Conservation (phyloP, 2,113 vertebrate genomes). For the Pristiophorus japonicus region DNA sequence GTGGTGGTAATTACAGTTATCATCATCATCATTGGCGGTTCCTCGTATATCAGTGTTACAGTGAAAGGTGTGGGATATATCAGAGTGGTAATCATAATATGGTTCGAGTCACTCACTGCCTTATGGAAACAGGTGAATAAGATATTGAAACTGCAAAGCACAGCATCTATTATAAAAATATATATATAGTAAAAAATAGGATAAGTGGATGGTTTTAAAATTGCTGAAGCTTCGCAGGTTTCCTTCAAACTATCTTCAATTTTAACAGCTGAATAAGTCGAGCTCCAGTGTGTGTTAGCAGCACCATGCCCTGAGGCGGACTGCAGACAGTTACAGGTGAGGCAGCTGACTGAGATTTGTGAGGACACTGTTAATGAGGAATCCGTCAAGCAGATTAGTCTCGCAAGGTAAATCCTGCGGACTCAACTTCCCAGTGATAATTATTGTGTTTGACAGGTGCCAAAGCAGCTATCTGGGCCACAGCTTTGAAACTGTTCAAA, state of each 20-base stretch:
- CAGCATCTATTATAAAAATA: too few species aligned
- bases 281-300: too few species aligned
- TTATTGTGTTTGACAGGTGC: neutral
- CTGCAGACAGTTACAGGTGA: neutral
- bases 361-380: neutral
- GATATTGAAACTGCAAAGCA: neutral
- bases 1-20: too few species aligned
- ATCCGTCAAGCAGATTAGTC: neutral
- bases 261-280: neutral
- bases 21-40: too few species aligned
- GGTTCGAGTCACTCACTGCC: neutral
- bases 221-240: neutral
- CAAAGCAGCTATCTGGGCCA: neutral
- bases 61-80: too few species aligned
- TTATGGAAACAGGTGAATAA: neutral
- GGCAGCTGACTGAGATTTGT: neutral
- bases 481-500: neutral
- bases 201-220: neutral
- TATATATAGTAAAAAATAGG: neutral
- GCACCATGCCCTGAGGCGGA: neutral
- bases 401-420: neutral
- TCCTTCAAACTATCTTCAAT: neutral
- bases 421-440: neutral
- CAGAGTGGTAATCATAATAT: neutral
- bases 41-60: too few species aligned